Conservation (phyloP, 2,113 vertebrate species). For the Labrus mixtus region DNA sequence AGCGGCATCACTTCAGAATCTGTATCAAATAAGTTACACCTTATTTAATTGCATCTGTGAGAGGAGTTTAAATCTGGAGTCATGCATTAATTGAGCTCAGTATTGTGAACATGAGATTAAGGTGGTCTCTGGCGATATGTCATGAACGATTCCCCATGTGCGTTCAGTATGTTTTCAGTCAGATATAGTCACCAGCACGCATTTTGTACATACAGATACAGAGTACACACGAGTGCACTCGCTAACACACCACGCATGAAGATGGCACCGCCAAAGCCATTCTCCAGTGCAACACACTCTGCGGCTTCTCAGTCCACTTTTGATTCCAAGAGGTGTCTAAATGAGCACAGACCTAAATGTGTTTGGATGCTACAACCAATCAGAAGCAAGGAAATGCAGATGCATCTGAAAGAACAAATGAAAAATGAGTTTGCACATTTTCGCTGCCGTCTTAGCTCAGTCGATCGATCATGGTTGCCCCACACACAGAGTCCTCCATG, state of each 20-base stretch:
- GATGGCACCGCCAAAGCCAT: not conserved
- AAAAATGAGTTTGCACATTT: no score
- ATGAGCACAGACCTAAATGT: no score
- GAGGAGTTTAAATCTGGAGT: conserved; percentile 3
- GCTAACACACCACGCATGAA: not conserved
- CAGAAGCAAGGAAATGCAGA: no score
- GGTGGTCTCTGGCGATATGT: conserved; percentile 34
- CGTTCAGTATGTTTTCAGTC: conserved; percentile 22
- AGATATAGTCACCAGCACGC: conserved; percentile 16
- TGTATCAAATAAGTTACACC: conserved; percentile 63
- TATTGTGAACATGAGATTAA: conserved; percentile 10
- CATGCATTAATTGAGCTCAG: conserved; percentile 31
- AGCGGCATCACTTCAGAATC: conserved; percentile 33
- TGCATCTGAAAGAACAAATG: no score
- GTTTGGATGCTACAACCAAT: no score
- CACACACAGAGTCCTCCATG: no score
- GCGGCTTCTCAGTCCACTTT: no score
- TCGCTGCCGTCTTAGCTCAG: no score
- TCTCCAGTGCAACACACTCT: no score
- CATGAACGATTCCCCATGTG: conserved; percentile 12
- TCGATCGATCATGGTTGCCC: no score
- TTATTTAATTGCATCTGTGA: conserved; percentile 63
- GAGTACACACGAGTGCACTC: not conserved
- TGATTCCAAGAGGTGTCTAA: no score
- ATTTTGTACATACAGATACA: not conserved